Base-by-base conservation (phyloP, 2,113 vertebrate genomes). In the Xyliphius kryptos region DNA sequence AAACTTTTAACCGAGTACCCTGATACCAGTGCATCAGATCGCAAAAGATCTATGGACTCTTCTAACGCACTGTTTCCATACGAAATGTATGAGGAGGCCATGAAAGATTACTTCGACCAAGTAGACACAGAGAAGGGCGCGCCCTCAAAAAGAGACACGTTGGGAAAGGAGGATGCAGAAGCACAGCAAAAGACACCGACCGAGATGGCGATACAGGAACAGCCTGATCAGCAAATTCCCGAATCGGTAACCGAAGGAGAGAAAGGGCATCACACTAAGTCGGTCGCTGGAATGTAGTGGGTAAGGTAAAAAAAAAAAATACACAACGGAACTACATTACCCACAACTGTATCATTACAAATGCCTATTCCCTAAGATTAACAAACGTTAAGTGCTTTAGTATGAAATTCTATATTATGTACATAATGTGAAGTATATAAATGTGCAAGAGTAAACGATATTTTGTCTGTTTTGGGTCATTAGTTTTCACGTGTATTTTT, bases 1-100 rank as follows among this genome's bases (percentile, higher is more conserved):
- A 93, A 90, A 70, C 85, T 94, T 67, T 78, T 97, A 51, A 86
- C 89, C 4, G 93, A 95, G 65, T 94, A 98, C 61, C 93, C 94
- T 0, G 91, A 92, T 47, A 75, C 86, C 26, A 89, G 85, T 40
- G 60, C 75, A 2, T 83, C 75, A 17, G 84, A 82, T 49, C 19
- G 76, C 78, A 95, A 91, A 79, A 75, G 90, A 68, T 74, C 80
- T 51, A 74, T 85, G 0, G 76, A 77, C 14, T 77, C 85, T 55
- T 69, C 83, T n/a, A n/a, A n/a, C n/a, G n/a, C n/a, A n/a, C n/a
- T n/a, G 44, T 88, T 90, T 71, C 91, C 91, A 1, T 92, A 93
- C 1, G 88, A 91, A 14, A 78, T 80, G n/a, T 87, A 92, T 13
- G 92, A 93, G 68, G 88, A 92, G 63, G 86, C 86, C 52, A 76